These are phyloP conservation scores for Pygoscelis adeliae DNA, from an alignment of 2,113 vertebrate genomes.

Conservation along the genomic window DNA sequence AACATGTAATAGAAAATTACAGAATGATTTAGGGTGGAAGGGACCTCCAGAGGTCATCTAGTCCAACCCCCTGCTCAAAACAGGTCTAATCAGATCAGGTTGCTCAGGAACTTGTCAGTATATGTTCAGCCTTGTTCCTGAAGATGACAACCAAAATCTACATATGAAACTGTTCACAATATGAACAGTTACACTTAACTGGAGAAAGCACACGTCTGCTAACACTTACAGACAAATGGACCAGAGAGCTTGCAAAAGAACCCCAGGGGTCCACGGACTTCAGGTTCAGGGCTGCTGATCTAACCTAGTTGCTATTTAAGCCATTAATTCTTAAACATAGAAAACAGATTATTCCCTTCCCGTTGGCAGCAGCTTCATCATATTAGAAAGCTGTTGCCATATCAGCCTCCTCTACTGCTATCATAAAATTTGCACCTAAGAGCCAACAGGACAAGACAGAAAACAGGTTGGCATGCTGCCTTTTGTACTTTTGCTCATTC, in stretches of 20 bases:
- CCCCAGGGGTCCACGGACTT: not conserved
- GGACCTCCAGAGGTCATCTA: not conserved
- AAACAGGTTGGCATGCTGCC: not conserved
- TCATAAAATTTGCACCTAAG: not conserved
- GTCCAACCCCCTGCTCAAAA: not conserved
- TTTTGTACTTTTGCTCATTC: not conserved
- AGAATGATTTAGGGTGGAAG: not conserved
- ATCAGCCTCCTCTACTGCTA: not conserved
- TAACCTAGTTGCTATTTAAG: not conserved
- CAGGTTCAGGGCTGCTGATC: not conserved
- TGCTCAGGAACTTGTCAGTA: not conserved
- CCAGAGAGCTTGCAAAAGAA: not conserved
- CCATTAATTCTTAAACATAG: not conserved
- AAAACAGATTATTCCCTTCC: not conserved
- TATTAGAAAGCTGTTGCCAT: not conserved
- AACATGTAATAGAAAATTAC: not conserved
- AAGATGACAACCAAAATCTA: not conserved
- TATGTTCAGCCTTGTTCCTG: not conserved
- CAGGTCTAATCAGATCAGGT: not conserved
- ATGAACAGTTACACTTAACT: not conserved
- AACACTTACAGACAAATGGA: not conserved
- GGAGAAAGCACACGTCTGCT: not conserved
- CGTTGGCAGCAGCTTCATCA: constrained; percentile 1
- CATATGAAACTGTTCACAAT: not conserved
- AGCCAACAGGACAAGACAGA: not conserved